These are phyloP conservation scores for Chaunax sp. DNA, from an alignment of 2,797 vertebrate species.

Conservation along the genomic window DNA sequence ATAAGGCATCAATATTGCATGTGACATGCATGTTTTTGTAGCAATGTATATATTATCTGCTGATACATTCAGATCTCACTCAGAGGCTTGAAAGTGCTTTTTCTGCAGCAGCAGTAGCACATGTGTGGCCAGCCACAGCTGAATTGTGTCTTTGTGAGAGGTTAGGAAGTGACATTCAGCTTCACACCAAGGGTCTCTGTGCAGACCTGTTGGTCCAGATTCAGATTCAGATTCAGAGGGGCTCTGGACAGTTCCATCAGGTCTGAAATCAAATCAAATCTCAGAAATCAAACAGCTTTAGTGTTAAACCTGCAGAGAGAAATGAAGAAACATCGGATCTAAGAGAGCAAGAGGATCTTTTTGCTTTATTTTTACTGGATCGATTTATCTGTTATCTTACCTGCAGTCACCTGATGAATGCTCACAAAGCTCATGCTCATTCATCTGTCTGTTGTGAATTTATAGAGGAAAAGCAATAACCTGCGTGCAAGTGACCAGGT, in stretches of 20 bases:
- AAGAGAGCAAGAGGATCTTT: not conserved
- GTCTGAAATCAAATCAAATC: constrained; percentile 41
- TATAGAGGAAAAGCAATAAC: constrained; percentile 50
- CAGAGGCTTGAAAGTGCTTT: constrained; percentile 11
- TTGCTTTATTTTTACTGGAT: not conserved
- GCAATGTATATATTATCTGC: not conserved
- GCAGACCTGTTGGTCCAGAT: constrained; percentile 45
- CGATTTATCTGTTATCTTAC: not conserved
- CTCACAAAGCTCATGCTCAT: constrained; percentile 6
- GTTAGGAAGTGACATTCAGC: constrained; percentile 48
- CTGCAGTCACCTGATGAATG: too few species aligned
- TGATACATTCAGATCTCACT: constrained; percentile 32
- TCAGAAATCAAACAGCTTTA: not conserved
- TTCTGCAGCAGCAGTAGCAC: constrained; percentile 6
- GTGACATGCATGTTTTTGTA: constrained; percentile 11
- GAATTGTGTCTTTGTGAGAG: constrained; percentile 45
- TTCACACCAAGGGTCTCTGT: constrained; percentile 33
- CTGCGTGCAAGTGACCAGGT: constrained; percentile 58
- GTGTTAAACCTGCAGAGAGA: constrained; percentile 6
- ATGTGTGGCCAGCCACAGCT: constrained; percentile 50
- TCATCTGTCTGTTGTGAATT: constrained; percentile 41
- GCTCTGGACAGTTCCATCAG: constrained; percentile 27
- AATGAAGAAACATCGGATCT: not conserved
- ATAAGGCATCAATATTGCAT: constrained; percentile 21
- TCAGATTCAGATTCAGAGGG: constrained; percentile 34